Base-by-base conservation (phyloP, 2,888 invertebrate species). In the Pegoplata infirma region DNA sequence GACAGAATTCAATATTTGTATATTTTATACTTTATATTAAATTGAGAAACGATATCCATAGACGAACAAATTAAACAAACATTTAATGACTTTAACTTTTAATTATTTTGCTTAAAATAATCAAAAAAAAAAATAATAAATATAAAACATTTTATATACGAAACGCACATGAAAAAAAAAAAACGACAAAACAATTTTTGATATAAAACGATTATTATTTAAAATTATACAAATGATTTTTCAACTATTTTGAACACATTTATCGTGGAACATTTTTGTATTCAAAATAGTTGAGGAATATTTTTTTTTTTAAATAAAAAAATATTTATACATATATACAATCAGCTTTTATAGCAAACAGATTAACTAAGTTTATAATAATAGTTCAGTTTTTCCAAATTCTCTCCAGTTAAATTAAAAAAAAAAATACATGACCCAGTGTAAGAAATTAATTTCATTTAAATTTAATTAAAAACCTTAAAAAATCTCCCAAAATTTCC, bases 251-350 rank as follows among this genome's bases (percentile, higher is more conserved):
- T 64, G 53, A 73, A 55, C 68, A 49, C 72, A 59, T 14, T 59
- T 84, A 82, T 86, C 83, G 88, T 87, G 88, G 87, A 87, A 88
- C 87, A 88, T 84, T 81, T 87, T 83, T 82, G 82, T 75, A 80
- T 44, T 76, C 66, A 46, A 49, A 71, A 63, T 16, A 56, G n/a
- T 66, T 32, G 40, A 66, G 32, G 61, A 71, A 58, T 36, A n/a
- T n/a, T n/a, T n/a, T n/a, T n/a, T n/a, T n/a, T n/a, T 55, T 36
- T 1, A n/a, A n/a, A 4, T 46, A 55, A 61, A 53, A 46, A 53
- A 44, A 44, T 17, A 10, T 40, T 21, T 59, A n/a, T 23, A 5
- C 19, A n/a, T 21, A 36, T 6, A 19, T 36, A 32, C 32, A 58
- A 58, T 51, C 51, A 40, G n/a, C 36, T 58, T 58, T 58, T 14